phyloP scores from a whole-genome alignment of 1,140 invertebrate genomes.

The Sminthurides bifidus region DNA sequence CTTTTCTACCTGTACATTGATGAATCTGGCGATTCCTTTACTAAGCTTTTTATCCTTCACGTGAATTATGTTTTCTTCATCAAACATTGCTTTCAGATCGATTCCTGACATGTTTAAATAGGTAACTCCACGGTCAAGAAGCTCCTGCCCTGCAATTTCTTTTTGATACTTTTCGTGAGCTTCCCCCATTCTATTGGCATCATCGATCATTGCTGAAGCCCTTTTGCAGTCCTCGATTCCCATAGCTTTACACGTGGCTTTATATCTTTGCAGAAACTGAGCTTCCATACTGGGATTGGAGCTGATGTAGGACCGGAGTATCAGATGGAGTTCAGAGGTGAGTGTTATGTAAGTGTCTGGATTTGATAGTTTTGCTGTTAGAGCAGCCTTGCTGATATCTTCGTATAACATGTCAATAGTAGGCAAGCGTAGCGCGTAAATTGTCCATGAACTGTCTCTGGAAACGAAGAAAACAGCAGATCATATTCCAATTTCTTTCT shows the following conservation, averaged over 20 bases:
- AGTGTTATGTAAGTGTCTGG: slow-evolving; percentile 21
- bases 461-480: not conserved
- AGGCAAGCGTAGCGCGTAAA: slow-evolving; percentile 21
- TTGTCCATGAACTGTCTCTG: slow-evolving; percentile 25
- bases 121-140: slow-evolving; percentile 25
- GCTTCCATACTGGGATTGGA: slow-evolving; percentile 6
- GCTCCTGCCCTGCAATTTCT: slow-evolving; percentile 3
- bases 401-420: slow-evolving; percentile 18
- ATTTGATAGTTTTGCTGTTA: slow-evolving; percentile 15
- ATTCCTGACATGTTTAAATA: slow-evolving; percentile 19
- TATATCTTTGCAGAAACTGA: slow-evolving; percentile 1
- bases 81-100: slow-evolving; percentile 21
- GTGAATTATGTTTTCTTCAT: slow-evolving; percentile 10
- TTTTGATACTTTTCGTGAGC: not conserved
- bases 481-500: not conserved
- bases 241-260: slow-evolving; percentile 12
- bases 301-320: slow-evolving; percentile 19
- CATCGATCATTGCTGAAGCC: not conserved
- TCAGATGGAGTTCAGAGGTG: slow-evolving; percentile 22
- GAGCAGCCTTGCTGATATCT: slow-evolving; percentile 20
- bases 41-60: slow-evolving; percentile 17
- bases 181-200: not conserved
- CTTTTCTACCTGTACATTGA: slow-evolving; percentile 13
- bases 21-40: slow-evolving; percentile 21
- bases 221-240: slow-evolving; percentile 19